These are phyloP conservation scores for Pogonognathellus flavescens DNA, from an alignment of 1,140 invertebrate genomes.

Conservation along the genomic window DNA sequence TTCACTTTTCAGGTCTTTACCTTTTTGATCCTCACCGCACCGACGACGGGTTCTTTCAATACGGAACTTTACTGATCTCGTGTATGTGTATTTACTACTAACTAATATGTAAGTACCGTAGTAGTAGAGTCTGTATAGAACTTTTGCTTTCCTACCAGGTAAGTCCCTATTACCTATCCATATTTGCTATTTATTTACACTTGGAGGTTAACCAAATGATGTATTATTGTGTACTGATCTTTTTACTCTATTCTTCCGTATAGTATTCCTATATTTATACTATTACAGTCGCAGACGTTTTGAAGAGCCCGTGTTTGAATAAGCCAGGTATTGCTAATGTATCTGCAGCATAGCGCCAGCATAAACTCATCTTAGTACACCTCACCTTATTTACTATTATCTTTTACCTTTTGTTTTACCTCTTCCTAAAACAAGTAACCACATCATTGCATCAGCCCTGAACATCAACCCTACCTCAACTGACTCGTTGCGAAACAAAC, in stretches of 20 bases:
- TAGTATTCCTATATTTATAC: background rate
- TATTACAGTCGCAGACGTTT: too few species aligned
- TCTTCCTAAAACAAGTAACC: too few species aligned
- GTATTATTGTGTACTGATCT: background rate
- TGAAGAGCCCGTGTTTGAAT: too few species aligned
- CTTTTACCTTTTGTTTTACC: too few species aligned
- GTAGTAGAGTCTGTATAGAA: background rate
- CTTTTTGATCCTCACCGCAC: conserved; percentile 62
- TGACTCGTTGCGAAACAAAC: background rate
- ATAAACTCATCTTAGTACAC: too few species aligned
- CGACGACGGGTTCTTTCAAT: background rate
- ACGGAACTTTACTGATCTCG: conserved; percentile 5
- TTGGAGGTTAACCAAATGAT: conserved; percentile 30
- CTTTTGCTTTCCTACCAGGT: background rate
- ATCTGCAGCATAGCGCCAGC: too few species aligned
- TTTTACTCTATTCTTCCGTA: background rate
- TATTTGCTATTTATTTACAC: conserved; percentile 32
- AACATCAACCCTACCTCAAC: background rate
- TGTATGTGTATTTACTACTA: background rate
- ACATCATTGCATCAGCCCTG: background rate
- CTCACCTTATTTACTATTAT: too few species aligned
- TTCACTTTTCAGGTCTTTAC: conserved; percentile 58
- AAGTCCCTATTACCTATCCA: background rate
- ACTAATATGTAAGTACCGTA: background rate
- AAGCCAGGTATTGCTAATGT: too few species aligned